Conservation (phyloP, 2,888 invertebrate species). For the Erynnis tages region DNA sequence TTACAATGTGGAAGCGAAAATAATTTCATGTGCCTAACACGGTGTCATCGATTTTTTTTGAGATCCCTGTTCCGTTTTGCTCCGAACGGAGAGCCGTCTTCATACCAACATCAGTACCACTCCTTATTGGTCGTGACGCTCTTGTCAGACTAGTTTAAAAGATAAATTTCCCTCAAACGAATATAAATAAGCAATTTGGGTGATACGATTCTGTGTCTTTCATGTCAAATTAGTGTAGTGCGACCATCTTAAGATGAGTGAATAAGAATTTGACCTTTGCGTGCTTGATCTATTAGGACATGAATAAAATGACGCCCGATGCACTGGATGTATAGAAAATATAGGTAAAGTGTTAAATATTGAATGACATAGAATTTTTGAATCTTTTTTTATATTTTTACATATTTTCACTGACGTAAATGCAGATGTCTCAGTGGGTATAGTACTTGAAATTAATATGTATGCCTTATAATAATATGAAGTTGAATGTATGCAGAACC, state of each 20-base stretch:
- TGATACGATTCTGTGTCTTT: conserved; percentile 36
- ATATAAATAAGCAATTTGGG: conserved; percentile 40
- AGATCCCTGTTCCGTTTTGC: conserved; percentile 30
- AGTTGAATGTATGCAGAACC: conserved; percentile 32
- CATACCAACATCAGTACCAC: conserved; percentile 31
- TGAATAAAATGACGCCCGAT: conserved; percentile 32
- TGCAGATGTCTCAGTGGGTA: too few relatives aligned
- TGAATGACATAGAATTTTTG: too few relatives aligned
- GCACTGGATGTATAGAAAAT: conserved; percentile 30
- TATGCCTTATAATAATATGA: not conserved
- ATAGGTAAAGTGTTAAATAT: conserved; percentile 29
- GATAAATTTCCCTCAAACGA: conserved; percentile 32
- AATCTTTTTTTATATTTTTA: too few relatives aligned
- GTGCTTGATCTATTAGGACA: conserved; percentile 24
- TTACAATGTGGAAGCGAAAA: not conserved
- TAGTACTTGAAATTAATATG: too few relatives aligned
- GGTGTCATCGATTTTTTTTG: conserved; percentile 18
- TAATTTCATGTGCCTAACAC: not conserved
- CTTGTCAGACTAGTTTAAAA: conserved; percentile 39
- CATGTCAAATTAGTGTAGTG: conserved; percentile 36
- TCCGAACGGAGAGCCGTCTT: conserved; percentile 30
- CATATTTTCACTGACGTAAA: too few relatives aligned
- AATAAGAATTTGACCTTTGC: conserved; percentile 38
- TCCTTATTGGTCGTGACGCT: conserved; percentile 35
- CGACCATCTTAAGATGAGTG: conserved; percentile 32